Evolutionary conservation across 1,140 invertebrate genomes (phyloP).

Genomic region (Marisa cornuarietis): DNA sequence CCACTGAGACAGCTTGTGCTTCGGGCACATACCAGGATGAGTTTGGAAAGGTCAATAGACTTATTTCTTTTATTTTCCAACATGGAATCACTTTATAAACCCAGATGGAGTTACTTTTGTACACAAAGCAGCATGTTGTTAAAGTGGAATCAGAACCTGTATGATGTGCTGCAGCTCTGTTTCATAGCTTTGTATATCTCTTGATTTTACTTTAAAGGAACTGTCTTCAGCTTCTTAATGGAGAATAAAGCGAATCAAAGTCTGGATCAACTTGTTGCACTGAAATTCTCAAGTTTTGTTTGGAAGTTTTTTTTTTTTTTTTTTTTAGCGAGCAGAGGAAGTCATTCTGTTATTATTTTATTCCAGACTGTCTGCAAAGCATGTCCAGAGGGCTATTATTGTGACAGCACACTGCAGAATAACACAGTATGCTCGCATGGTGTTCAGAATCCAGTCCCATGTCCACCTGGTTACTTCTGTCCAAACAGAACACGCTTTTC

Average conservation of each 20-base stretch:
- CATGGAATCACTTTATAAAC: no score
- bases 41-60: slow-evolving; percentile 48
- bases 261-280: no score
- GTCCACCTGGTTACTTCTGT: slow-evolving; percentile 57
- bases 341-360: not conserved
- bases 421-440: slow-evolving; percentile 55
- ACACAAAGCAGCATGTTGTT: no score
- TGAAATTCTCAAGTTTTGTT: not conserved
- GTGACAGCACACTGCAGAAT: slow-evolving; percentile 60
- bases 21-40: slow-evolving; percentile 60
- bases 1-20: slow-evolving; percentile 41
- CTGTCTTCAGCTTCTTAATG: no score
- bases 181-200: slow-evolving; percentile 5
- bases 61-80: not conserved
- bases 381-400: slow-evolving; percentile 56
- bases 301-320: not conserved
- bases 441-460: slow-evolving; percentile 55
- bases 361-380: slow-evolving; percentile 52
- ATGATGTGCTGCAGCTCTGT: no score
- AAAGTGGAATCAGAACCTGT: no score
- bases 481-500: slow-evolving; percentile 50
- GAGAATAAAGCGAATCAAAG: no score
- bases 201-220: slow-evolving; percentile 2
- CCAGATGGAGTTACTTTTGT: no score
- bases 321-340: not conserved